Evolutionary conservation across 2,113 vertebrate species (phyloP).

Genomic region (Mobula hypostoma): DNA sequence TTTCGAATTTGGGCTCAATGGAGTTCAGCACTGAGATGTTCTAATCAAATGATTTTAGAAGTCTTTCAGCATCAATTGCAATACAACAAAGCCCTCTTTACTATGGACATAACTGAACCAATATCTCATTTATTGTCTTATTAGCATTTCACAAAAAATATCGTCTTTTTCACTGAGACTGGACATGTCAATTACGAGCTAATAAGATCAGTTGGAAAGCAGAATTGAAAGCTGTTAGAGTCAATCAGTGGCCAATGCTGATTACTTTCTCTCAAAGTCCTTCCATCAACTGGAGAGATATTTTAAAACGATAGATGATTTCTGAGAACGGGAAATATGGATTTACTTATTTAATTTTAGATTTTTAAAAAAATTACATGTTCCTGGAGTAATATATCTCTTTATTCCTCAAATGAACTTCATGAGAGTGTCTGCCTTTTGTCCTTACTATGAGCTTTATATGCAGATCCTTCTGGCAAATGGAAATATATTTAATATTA

Average conservation of each 20-base stretch:
- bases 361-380: too few relatives aligned
- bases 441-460: too few relatives aligned
- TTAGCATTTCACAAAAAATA: neutral
- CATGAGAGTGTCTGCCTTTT: neutral
- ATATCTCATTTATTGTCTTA: neutral
- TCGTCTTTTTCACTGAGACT: neutral
- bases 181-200: neutral
- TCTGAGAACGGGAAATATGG: neutral
- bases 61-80: neutral
- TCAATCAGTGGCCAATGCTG: neutral
- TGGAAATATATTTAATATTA: neutral
- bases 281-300: neutral
- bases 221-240: neutral
- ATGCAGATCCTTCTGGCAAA: neutral
- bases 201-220: neutral
- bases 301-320: neutral
- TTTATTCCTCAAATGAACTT: neutral
- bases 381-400: neutral
- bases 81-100: neutral
- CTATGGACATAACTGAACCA: neutral
- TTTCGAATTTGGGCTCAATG: neutral
- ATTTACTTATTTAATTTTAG: neutral
- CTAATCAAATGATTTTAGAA: neutral
- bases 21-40: neutral
- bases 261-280: neutral